These are phyloP conservation scores for Caenorhabditis auriculariae DNA, from an alignment of 2,888 invertebrate species.

Conservation along the genomic window DNA sequence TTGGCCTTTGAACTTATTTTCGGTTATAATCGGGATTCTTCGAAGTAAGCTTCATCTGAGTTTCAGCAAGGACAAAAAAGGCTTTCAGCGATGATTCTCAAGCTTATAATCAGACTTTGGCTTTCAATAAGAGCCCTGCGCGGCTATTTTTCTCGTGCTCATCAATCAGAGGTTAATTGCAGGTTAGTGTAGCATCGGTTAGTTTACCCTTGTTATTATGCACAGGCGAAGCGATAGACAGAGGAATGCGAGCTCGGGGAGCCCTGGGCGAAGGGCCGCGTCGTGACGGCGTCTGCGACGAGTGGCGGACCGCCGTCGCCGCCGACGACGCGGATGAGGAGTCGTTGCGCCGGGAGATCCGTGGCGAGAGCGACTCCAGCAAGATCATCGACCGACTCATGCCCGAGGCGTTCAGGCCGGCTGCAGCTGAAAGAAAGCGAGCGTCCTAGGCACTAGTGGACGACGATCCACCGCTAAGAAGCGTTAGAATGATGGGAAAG, in stretches of 20 bases:
- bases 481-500: too few relatives aligned
- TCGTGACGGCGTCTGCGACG: constrained; percentile 21
- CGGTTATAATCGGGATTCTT: too few relatives aligned
- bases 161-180: too few relatives aligned
- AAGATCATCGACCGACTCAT: constrained; percentile 60
- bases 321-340: constrained; percentile 5
- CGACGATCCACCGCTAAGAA: too few relatives aligned
- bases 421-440: constrained; percentile 26
- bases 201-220: constrained; percentile 8
- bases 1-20: too few relatives aligned
- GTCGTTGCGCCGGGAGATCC: too few relatives aligned
- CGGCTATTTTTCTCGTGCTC: too few relatives aligned
- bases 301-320: not conserved
- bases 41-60: too few relatives aligned
- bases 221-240: constrained; percentile 37
- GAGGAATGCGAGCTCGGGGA: constrained; percentile 30
- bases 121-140: not conserved
- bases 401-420: constrained; percentile 36
- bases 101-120: not conserved
- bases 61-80: too few relatives aligned
- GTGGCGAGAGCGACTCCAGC: constrained; percentile 34
- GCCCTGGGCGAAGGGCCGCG: constrained; percentile 20
- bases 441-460: too few relatives aligned
- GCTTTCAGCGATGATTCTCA: too few relatives aligned
- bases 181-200: too few relatives aligned